phyloP scores from a whole-genome alignment of 2,113 vertebrate genomes.

The Hippotragus niger region DNA sequence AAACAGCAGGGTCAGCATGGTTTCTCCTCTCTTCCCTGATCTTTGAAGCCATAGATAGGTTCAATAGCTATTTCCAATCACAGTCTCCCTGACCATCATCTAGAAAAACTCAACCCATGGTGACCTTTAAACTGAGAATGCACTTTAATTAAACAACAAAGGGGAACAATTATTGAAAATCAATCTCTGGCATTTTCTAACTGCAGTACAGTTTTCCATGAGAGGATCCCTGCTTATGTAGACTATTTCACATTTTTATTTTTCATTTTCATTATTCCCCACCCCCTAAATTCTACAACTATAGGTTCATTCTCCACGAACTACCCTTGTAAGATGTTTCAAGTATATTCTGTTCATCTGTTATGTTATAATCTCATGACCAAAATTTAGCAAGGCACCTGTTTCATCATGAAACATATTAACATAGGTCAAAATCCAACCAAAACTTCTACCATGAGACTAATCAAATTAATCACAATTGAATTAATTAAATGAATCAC shows the following conservation, averaged over 20 bases:
- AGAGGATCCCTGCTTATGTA: not conserved
- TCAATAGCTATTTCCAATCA: slow-evolving; percentile 62
- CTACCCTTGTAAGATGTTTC: not conserved
- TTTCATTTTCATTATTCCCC: not conserved
- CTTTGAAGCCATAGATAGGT: slow-evolving; percentile 8
- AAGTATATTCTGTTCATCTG: not conserved
- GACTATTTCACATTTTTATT: not conserved
- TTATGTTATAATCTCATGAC: not conserved
- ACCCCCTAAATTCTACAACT: not conserved
- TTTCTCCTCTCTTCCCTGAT: slow-evolving; percentile 21
- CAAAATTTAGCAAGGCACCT: not conserved
- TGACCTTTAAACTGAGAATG: slow-evolving; percentile 71
- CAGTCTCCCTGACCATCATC: slow-evolving; percentile 52
- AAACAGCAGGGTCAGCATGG: not conserved
- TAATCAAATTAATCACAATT: not conserved
- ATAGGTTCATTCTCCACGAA: not conserved
- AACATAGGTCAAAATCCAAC: not conserved
- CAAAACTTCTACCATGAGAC: not conserved
- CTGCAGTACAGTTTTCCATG: slow-evolving; percentile 38
- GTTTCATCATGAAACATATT: not conserved
- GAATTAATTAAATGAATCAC: not conserved
- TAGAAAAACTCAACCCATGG: slow-evolving; percentile 64
- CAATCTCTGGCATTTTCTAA: slow-evolving; percentile 70
- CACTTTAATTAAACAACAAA: slow-evolving; percentile 77
- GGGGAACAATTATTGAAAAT: slow-evolving; percentile 66